phyloP scores from a whole-genome alignment of 1,140 invertebrate genomes.

The Anastrepha ludens region DNA sequence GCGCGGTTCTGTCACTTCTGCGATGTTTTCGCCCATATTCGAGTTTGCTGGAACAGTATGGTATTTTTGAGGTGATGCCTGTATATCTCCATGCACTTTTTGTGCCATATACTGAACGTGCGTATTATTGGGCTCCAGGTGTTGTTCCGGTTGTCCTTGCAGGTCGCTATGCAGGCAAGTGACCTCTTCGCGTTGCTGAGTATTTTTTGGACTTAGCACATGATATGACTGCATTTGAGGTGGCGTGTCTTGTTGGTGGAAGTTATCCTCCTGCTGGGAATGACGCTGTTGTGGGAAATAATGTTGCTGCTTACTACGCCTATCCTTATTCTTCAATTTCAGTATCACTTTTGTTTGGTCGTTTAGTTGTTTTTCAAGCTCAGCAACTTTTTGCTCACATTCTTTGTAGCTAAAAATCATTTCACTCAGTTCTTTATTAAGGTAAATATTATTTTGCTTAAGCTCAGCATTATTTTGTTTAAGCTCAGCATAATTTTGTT shows the following conservation, averaged over 20 bases:
- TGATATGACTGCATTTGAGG: too few relatives aligned
- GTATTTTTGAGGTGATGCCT: background rate
- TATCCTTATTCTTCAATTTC: slow-evolving; percentile 11
- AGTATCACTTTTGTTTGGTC: background rate
- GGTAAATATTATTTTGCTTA: too few relatives aligned
- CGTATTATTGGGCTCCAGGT: background rate
- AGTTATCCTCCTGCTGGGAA: too few relatives aligned
- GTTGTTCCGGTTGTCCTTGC: background rate
- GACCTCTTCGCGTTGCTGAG: slow-evolving; percentile 9
- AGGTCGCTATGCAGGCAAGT: background rate
- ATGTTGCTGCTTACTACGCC: background rate
- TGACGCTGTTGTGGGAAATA: too few relatives aligned
- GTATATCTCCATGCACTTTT: background rate
- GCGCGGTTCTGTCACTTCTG: background rate
- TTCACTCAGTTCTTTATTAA: too few relatives aligned
- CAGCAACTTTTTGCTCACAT: too few relatives aligned
- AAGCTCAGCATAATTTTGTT: background rate
- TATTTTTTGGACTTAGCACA: slow-evolving; percentile 60
- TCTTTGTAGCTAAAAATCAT: too few relatives aligned
- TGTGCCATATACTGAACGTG: background rate
- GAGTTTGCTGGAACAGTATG: background rate
- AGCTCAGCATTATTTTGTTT: too few relatives aligned
- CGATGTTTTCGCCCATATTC: too few relatives aligned
- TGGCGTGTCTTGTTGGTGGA: background rate
- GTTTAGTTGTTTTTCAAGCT: background rate